Conservation (phyloP, 1,140 invertebrate genomes). For the Gyrodactylus bullatarudis region DNA sequence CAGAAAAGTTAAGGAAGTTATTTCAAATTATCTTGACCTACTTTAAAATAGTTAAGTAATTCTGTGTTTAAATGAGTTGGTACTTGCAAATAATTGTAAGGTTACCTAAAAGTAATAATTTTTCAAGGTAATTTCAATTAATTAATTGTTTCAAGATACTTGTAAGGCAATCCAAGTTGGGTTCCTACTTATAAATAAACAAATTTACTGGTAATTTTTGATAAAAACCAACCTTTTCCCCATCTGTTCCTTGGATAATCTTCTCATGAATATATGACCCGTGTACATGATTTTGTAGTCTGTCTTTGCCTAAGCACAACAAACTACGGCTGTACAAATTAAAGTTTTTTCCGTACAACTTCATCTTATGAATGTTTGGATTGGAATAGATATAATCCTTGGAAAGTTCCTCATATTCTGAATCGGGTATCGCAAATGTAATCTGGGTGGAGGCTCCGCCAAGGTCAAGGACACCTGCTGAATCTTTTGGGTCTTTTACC, state of each 20-base stretch:
- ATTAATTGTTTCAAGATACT: neutral
- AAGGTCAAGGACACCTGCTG: neutral
- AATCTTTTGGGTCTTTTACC: neutral
- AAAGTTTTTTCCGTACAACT: neutral
- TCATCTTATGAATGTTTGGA: neutral
- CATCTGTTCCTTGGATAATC: neutral
- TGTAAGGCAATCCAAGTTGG: neutral
- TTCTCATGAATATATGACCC: neutral
- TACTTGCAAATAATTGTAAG: too few relatives aligned
- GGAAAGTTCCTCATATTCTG: neutral
- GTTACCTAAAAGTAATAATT: too few relatives aligned
- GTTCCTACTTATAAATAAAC: neutral
- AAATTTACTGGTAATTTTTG: neutral
- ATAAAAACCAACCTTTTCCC: neutral
- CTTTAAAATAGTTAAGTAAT: too few relatives aligned
- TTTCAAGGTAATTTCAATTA: too few relatives aligned
- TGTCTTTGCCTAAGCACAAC: neutral
- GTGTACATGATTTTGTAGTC: neutral
- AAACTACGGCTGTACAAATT: neutral
- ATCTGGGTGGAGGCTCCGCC: neutral
- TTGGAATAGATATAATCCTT: neutral
- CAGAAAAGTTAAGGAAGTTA: too few relatives aligned
- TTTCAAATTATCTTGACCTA: too few relatives aligned
- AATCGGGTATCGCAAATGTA: neutral
- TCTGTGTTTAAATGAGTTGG: too few relatives aligned